Evolutionary conservation across 1,140 invertebrate genomes (phyloP).

Genomic region (Dinothrombium tinctorium): DNA sequence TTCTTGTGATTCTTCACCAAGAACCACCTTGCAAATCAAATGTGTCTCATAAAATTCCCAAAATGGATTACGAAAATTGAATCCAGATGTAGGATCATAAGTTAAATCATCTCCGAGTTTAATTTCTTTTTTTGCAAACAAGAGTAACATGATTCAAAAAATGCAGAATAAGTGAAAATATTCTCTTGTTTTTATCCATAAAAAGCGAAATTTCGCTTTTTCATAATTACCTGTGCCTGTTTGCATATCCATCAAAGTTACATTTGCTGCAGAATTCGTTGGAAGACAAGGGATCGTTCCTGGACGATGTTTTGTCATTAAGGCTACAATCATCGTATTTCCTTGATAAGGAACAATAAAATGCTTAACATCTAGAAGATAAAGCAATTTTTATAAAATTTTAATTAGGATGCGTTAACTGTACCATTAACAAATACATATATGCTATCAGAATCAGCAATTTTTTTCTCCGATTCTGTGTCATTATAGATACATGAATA

Average conservation of each 20-base stretch:
- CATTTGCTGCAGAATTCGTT: constrained; percentile 10
- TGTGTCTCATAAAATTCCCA: constrained; percentile 6
- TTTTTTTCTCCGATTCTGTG: too few species aligned
- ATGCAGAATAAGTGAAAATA: too few species aligned
- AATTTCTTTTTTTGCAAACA: too few species aligned
- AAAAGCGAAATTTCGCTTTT: too few species aligned
- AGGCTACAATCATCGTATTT: constrained; percentile 7
- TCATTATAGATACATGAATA: background rate
- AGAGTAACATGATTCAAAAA: too few species aligned
- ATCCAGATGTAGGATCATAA: constrained; percentile 12
- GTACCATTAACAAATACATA: constrained; percentile 15
- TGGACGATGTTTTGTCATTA: constrained; percentile 6
- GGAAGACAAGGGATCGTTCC: constrained; percentile 13
- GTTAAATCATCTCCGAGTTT: constrained; percentile 1
- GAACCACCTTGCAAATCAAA: constrained; percentile 9
- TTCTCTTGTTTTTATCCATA: too few species aligned
- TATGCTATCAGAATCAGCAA: background rate
- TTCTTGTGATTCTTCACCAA: background rate
- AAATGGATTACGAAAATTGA: constrained; percentile 10
- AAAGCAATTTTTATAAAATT: too few species aligned
- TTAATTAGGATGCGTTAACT: too few species aligned
- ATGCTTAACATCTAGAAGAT: constrained; percentile 8
- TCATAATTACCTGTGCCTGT: background rate
- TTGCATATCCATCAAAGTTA: constrained; percentile 12
- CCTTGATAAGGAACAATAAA: constrained; percentile 11